phyloP scores from a whole-genome alignment of 2,888 invertebrate genomes.

The Pimpla rufipes region DNA sequence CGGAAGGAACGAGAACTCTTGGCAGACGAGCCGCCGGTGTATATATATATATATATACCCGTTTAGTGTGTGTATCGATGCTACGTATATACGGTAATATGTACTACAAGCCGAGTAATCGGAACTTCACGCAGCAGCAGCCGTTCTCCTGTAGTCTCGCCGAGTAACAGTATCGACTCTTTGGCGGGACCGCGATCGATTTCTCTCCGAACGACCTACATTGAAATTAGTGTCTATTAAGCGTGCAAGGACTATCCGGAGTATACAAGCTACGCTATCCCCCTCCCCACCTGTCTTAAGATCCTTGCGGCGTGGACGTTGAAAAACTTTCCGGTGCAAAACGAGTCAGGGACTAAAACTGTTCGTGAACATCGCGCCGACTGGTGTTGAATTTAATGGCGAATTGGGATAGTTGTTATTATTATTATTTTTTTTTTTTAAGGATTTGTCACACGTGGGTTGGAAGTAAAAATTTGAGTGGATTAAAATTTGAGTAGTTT shows the following conservation, averaged over 20 bases:
- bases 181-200: conserved; percentile 69
- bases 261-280: not conserved
- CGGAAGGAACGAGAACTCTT: conserved; percentile 28
- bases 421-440: too few relatives aligned
- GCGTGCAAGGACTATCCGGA: conserved; percentile 63
- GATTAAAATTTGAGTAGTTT: too few relatives aligned
- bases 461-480: too few relatives aligned
- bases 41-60: conserved; percentile 8
- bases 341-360: not conserved
- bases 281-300: not conserved
- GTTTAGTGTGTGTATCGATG: conserved; percentile 21
- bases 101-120: conserved; percentile 50
- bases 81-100: conserved; percentile 30
- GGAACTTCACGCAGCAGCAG: conserved; percentile 44
- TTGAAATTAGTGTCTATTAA: conserved; percentile 73
- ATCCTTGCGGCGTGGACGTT: conserved; percentile 31
- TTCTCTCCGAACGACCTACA: conserved; percentile 73
- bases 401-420: not conserved
- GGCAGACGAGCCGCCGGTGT: conserved; percentile 6
- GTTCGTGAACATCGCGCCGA: not conserved
- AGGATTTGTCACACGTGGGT: too few relatives aligned
- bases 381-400: not conserved
- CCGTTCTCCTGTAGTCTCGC: too few relatives aligned
- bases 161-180: conserved; percentile 67
- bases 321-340: not conserved